phyloP scores from a whole-genome alignment of 2,797 vertebrate species.

The Zalophus californianus region DNA sequence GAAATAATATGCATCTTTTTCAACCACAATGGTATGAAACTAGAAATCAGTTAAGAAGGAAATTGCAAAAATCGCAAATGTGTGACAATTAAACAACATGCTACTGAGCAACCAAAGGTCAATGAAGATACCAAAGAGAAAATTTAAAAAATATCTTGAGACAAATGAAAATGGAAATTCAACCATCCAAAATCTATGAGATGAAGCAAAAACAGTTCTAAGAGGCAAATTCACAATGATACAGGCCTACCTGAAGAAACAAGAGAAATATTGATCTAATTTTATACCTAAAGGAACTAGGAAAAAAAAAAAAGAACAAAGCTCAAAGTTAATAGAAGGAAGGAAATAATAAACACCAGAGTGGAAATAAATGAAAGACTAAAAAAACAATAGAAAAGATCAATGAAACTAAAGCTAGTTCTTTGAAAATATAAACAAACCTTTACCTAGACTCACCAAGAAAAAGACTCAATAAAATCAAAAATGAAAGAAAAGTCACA shows the following conservation, averaged over 20 bases:
- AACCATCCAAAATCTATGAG: neutral
- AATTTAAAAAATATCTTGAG: neutral
- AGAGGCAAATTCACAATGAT: neutral
- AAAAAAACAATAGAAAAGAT: neutral
- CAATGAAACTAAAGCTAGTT: neutral
- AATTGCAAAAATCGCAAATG: neutral
- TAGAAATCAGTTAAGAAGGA: neutral
- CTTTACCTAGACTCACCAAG: neutral
- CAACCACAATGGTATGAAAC: neutral
- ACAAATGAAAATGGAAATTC: neutral
- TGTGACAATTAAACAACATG: neutral
- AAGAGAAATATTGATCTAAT: neutral
- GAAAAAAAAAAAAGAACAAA: neutral
- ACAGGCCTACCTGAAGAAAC: neutral
- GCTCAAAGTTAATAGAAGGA: neutral
- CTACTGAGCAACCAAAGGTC: neutral
- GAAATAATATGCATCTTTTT: neutral
- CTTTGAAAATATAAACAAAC: neutral
- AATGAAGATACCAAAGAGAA: neutral
- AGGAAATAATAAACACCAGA: neutral
- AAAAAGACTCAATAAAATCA: neutral
- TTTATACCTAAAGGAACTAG: neutral
- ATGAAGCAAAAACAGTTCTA: neutral
- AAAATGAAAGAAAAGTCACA: neutral
- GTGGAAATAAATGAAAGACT: neutral